Conservation (phyloP, 1,140 invertebrate species). For the Pseudomyrmex pallidus region DNA sequence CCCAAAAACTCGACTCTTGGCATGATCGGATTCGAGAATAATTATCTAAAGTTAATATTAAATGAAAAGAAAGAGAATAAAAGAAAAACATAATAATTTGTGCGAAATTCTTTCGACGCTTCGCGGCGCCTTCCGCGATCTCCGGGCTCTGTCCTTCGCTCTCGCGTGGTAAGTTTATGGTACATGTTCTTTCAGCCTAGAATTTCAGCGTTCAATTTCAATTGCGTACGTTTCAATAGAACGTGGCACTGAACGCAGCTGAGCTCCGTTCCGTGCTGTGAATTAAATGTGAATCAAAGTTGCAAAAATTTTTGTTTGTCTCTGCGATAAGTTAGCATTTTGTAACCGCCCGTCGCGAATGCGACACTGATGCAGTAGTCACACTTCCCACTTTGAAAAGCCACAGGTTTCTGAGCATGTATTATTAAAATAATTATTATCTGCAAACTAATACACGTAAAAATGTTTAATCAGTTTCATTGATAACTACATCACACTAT, state of each 20-base stretch:
- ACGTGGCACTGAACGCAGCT: conserved; percentile 58
- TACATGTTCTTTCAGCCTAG: conserved; percentile 54
- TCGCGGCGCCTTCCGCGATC: conserved; percentile 72
- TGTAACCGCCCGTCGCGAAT: not conserved
- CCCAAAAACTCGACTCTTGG: conserved; percentile 73
- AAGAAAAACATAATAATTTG: conserved; percentile 10
- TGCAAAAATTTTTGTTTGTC: conserved; percentile 9
- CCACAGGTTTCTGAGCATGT: not conserved
- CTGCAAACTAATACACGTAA: not conserved
- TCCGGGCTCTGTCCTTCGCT: conserved; percentile 76
- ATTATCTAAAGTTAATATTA: conserved; percentile 40
- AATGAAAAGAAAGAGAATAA: conserved; percentile 9
- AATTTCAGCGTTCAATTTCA: conserved; percentile 16
- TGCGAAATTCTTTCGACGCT: conserved; percentile 65
- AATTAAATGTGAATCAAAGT: conserved; percentile 21
- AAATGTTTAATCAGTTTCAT: not conserved
- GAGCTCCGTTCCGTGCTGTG: conserved; percentile 30
- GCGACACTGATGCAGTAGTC: not conserved
- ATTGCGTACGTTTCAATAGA: conserved; percentile 30
- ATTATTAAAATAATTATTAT: not conserved
- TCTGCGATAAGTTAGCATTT: not conserved
- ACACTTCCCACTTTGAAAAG: not conserved
- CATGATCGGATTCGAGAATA: conserved; percentile 70
- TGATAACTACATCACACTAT: not conserved
- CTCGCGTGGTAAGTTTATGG: conserved; percentile 74